Base-by-base conservation (phyloP, 1,140 invertebrate species). In the Laupala kohalensis region DNA sequence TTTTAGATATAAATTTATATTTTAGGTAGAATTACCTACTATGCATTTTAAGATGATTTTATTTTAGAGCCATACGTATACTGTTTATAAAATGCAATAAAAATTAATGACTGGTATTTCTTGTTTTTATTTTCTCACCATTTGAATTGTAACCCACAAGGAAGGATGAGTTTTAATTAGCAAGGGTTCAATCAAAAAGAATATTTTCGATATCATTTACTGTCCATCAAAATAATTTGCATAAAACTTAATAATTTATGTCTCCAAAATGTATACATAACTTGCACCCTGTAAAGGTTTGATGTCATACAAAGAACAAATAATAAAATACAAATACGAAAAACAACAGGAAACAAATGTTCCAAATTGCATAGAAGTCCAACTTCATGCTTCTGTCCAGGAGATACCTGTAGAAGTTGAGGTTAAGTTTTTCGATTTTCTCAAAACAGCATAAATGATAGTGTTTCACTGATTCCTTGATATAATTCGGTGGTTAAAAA, bases 331-430 rank as follows among this genome's bases (percentile, higher is more conserved):
- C 30, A 19, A 71, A 53, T 25, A 71, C 53, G 19, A 74, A 27
- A 27, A 74, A 74, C 25, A 73, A 70, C 13, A 74, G 25, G 27
- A 74, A 73, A 25, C 25, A 62, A 30, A 74, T 25, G 26, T 74
- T 74, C 74, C 74, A 74, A 25, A 74, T 25, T 64, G 69, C 69
- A 71, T 74, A 74, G 69, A 74, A 74, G 71, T 74, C 72, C 25
- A 72, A n/a, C 63, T 69, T 71, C 69, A 68, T 68, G 27, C 2
- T 26, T n/a, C n/a, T n/a, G n/a, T n/a, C n/a, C n/a, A n/a, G n/a
- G n/a, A n/a, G n/a, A n/a, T n/a, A n/a, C n/a, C n/a, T n/a, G n/a
- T n/a, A n/a, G n/a, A n/a, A n/a, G n/a, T n/a, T n/a, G n/a, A n/a
- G n/a, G n/a, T n/a, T n/a, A n/a, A n/a, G n/a, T n/a, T n/a, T n/a